These are phyloP conservation scores for Loriculus beryllinus DNA, from an alignment of 2,797 vertebrate species.

Conservation along the genomic window DNA sequence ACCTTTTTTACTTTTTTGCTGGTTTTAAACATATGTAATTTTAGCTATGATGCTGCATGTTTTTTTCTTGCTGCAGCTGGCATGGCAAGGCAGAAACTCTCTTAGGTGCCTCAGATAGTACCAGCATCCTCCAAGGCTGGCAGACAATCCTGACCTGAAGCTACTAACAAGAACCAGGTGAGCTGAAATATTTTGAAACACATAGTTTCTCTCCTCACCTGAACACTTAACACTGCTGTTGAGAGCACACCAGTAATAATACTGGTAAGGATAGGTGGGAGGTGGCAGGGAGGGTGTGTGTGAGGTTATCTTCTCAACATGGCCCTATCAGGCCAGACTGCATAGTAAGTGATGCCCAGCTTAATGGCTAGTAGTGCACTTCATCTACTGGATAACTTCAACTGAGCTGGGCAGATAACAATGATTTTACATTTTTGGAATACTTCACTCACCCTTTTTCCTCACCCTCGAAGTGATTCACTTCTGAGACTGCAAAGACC, in stretches of 20 bases:
- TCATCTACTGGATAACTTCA: not conserved
- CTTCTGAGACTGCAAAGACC: not conserved
- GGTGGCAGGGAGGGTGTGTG: too few species aligned
- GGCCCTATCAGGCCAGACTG: not conserved
- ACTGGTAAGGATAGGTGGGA: rapidly evolving
- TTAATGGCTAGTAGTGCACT: not conserved
- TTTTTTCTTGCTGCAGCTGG: not conserved
- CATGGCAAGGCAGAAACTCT: not conserved
- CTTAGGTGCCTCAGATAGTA: not conserved
- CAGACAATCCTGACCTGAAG: not conserved
- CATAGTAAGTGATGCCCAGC: not conserved
- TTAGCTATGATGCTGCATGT: not conserved
- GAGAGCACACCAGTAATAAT: not conserved
- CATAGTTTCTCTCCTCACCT: not conserved
- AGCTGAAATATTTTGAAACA: not conserved
- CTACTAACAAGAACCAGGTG: not conserved
- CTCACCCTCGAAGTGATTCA: not conserved
- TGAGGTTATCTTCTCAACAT: not conserved
- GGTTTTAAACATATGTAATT: not conserved
- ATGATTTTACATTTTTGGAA: not conserved
- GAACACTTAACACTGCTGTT: not conserved
- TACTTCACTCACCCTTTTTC: not conserved
- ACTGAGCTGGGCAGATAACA: not conserved
- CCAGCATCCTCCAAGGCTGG: not conserved
- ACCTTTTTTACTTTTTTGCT: not conserved